Evolutionary conservation across 37 sponge, comb jelly and placozoan genomes (phyloP).

Genomic region (Halisarca cf. caerulea): DNA sequence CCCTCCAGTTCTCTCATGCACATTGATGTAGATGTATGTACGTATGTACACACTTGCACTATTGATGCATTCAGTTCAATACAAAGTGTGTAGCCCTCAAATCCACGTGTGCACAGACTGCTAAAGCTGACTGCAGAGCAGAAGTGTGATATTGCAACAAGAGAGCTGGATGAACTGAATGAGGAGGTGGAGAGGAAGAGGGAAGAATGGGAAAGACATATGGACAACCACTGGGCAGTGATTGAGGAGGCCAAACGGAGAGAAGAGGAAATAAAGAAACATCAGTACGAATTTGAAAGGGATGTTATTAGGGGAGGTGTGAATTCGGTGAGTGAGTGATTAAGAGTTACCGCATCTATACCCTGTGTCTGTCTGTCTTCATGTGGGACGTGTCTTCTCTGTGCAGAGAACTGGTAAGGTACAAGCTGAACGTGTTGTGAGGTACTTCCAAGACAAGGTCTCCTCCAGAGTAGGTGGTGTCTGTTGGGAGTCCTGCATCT

Average conservation of each 20-base stretch:
- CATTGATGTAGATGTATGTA: no score
- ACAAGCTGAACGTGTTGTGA: constrained; percentile 76
- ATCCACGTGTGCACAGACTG: constrained; percentile 45
- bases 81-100: neutral
- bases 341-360: neutral
- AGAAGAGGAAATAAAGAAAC: constrained; percentile 84
- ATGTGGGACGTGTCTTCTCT: no score
- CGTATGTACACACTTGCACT: no score
- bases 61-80: no score
- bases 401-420: constrained; percentile 79
- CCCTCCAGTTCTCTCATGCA: neutral
- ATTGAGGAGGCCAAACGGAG: constrained; percentile 79
- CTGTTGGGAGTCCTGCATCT: no score
- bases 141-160: constrained; percentile 96
- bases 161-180: constrained; percentile 90
- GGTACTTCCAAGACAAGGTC: constrained; percentile 89
- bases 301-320: constrained; percentile 86
- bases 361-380: neutral
- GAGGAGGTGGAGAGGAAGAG: constrained; percentile 80
- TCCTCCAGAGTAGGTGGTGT: constrained; percentile 52
- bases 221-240: constrained; percentile 84
- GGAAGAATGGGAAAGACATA: constrained; percentile 71
- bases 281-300: constrained; percentile 91
- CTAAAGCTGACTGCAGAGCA: constrained; percentile 88
- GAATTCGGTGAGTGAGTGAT: constrained; percentile 57